Conservation (phyloP, 2,113 vertebrate species). For the Cygnus buccinator region DNA sequence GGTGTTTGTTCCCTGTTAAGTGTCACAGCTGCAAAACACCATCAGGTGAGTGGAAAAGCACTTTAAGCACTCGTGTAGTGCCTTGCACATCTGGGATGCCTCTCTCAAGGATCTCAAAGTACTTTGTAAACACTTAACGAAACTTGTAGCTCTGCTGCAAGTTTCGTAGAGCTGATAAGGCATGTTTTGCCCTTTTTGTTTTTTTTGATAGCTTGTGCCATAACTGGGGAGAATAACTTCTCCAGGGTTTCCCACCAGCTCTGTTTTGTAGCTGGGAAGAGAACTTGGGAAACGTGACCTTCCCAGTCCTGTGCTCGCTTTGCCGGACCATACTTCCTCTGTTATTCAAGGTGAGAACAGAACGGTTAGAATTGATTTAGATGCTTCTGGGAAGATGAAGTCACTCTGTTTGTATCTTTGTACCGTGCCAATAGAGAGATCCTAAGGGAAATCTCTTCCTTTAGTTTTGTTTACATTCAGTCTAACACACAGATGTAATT, state of each 20-base stretch:
- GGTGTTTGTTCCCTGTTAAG: rapidly evolving
- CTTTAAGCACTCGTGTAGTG: not conserved
- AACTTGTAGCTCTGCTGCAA: not conserved
- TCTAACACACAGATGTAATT: conserved; percentile 55
- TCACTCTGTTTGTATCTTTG: conserved; percentile 55
- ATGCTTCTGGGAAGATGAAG: conserved; percentile 67
- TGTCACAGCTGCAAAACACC: not conserved
- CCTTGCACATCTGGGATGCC: not conserved
- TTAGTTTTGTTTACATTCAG: conserved; percentile 52
- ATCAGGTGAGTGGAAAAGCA: not conserved
- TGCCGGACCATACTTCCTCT: conserved; percentile 43
- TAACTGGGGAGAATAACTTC: not conserved
- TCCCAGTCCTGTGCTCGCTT: not conserved
- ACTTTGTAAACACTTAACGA: not conserved
- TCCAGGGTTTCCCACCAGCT: not conserved
- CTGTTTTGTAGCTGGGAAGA: not conserved
- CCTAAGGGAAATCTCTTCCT: conserved; percentile 69
- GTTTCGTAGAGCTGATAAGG: not conserved
- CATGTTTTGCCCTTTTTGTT: not conserved
- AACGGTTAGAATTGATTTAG: conserved; percentile 25
- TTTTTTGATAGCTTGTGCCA: not conserved
- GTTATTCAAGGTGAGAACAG: conserved; percentile 63
- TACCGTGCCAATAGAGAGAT: conserved; percentile 40
- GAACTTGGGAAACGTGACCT: conserved; percentile 39
- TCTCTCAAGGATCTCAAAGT: not conserved